Evolutionary conservation across 2,797 vertebrate species (phyloP), one percentile per base, ranked within the genome.

Genomic region (Eleutherodactylus coqui): DNA sequence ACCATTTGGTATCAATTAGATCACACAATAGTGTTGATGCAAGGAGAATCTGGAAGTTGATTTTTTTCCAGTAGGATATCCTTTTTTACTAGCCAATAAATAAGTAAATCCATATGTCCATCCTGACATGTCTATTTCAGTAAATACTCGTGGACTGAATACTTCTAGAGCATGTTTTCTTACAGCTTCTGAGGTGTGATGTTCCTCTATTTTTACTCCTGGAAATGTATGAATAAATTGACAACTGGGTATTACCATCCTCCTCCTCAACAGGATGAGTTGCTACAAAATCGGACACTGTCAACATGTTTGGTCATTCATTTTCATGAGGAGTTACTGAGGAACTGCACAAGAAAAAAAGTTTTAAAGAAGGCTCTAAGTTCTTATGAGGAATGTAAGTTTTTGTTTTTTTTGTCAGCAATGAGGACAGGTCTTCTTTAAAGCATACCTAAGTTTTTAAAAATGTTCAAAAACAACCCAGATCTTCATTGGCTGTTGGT

Each of bases 1-100:
- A 78, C 53, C 14, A 41, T 60, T 58, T 58, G 76, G 58, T 78
- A 27, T 41, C 36, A 78, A 60, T 38, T 55, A 70, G 41, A 70
- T 70, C 21, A n/a, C 21, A 38, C 64, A 69, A 36, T 69, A 69
- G 62, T 29, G 19, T 34, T 34, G 17, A 32, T 67, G 29, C 34
- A 16, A 6, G 13, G 4, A 32, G 27, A 58, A n/a, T 27, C 27
- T n/a, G 27, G 24, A 27, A n/a, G 24, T 9, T 7, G 5, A 53
- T n/a, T 58, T 3, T 21, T 9, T 58, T 58, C 4, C 6, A n/a
- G 24, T 16, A 27, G 7, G 21, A 27, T 16, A 17, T 17, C 17
- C 16, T 64, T 64, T 17, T 67, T 11, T 34, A 14, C 24, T 2
- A 58, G 24, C 24, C 4, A 53, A 3, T 0, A 58, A 27, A 27